Evolutionary conservation across 2,113 vertebrate genomes (phyloP).

Genomic region (Raja brachyura): DNA sequence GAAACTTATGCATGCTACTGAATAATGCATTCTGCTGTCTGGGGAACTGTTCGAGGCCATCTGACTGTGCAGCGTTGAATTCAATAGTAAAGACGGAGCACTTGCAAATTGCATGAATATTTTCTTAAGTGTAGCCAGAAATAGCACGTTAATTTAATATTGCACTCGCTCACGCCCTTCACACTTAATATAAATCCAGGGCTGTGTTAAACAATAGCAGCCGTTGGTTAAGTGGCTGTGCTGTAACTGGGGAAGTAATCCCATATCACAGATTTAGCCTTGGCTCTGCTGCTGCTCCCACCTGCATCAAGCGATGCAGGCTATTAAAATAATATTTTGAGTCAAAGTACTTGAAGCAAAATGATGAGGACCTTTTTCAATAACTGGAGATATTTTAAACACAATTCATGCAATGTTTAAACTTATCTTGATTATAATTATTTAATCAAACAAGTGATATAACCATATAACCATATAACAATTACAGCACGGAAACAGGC

Average conservation of each 20-base stretch:
- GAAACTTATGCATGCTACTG: neutral
- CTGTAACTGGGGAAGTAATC: neutral
- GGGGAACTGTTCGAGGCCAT: neutral
- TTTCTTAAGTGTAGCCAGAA: neutral
- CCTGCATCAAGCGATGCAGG: neutral
- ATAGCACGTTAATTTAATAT: neutral
- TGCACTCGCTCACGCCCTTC: neutral
- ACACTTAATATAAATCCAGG: neutral
- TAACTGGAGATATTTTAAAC: no score
- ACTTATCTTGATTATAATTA: no score
- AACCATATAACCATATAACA: no score
- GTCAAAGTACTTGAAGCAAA: neutral
- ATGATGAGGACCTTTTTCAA: neutral
- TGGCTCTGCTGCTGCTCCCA: neutral
- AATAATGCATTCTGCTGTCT: neutral
- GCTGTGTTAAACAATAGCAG: constrained; percentile 4
- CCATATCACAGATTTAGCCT: neutral
- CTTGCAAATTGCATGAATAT: neutral
- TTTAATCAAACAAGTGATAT: neutral
- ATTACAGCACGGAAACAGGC: no score
- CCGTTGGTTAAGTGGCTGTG: neutral
- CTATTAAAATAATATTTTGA: neutral
- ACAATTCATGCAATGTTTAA: no score
- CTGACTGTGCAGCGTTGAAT: neutral
- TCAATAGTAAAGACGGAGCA: neutral